phyloP scores from a whole-genome alignment of 2,797 vertebrate genomes.

The Lutjanus argentimaculatus region DNA sequence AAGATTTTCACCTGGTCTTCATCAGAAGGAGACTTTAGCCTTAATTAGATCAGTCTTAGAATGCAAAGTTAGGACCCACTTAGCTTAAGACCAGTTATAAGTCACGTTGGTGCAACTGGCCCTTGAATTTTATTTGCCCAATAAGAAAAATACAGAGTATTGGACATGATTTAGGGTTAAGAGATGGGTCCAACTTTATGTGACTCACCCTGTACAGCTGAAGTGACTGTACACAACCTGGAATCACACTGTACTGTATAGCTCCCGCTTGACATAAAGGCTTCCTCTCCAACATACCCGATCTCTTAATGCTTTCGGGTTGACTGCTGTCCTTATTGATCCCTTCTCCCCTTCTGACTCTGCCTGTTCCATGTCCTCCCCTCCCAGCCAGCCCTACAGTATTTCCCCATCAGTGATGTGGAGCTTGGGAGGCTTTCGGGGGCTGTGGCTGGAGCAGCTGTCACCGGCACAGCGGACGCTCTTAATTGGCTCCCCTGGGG shows the following conservation, averaged over 20 bases:
- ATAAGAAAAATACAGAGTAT: background rate
- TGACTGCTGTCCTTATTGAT: conserved; percentile 48
- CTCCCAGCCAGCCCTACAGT: conserved; percentile 23
- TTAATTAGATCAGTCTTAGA: no score
- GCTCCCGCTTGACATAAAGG: background rate
- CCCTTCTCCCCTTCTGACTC: conserved; percentile 18
- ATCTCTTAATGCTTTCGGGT: conserved; percentile 47
- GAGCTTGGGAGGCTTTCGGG: conserved; percentile 54
- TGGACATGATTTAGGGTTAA: background rate
- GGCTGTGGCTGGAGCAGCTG: conserved; percentile 68
- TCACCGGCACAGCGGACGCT: conserved; percentile 66
- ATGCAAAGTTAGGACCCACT: no score
- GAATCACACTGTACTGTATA: background rate
- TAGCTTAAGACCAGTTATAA: no score
- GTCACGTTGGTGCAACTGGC: no score
- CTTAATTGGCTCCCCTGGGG: conserved; percentile 80
- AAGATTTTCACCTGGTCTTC: no score
- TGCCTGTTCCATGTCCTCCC: conserved; percentile 26
- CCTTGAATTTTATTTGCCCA: background rate
- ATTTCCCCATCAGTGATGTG: conserved; percentile 60
- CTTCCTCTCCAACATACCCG: background rate
- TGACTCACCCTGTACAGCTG: background rate
- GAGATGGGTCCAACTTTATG: background rate
- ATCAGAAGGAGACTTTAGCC: no score
- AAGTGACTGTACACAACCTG: background rate